Conservation (phyloP, 2,797 vertebrate species). For the Fringilla coelebs region DNA sequence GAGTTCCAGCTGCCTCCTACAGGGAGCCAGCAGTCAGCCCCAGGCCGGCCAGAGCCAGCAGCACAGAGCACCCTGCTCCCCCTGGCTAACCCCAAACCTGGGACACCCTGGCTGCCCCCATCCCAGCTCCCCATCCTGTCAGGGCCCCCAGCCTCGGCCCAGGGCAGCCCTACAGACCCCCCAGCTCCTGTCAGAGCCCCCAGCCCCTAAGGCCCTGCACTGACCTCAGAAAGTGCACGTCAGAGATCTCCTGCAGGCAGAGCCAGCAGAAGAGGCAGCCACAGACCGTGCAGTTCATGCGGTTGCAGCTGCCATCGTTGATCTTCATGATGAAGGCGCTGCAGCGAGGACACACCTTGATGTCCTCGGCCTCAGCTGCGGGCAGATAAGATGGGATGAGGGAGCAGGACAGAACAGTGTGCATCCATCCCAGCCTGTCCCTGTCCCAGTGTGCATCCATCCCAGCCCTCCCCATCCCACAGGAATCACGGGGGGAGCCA, state of each 20-base stretch:
- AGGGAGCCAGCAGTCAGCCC: accelerated
- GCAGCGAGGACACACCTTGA: constrained; percentile 88
- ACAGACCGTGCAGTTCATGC: constrained; percentile 89
- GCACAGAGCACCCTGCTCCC: not conserved
- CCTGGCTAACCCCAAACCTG: not conserved
- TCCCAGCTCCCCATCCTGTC: not conserved
- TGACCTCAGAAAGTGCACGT: constrained; percentile 87
- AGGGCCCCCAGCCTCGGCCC: not conserved
- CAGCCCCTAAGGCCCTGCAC: accelerated
- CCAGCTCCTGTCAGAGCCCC: not conserved
- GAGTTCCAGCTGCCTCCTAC: not conserved
- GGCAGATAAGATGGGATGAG: not conserved
- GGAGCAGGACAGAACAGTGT: not conserved
- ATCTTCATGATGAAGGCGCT: constrained; percentile 90
- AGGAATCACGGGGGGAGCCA: accelerated
- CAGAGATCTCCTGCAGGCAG: constrained; percentile 90
- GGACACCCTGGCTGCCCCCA: not conserved
- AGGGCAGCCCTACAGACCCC: not conserved
- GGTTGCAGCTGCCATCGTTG: constrained; percentile 89
- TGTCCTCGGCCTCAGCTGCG: not conserved
- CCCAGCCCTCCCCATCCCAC: not conserved
- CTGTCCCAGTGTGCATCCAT: not conserved
- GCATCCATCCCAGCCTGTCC: not conserved
- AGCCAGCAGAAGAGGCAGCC: constrained; percentile 93
- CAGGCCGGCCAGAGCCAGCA: not conserved